These are phyloP conservation scores for Anolis apletophallus DNA, from an alignment of 2,797 vertebrate genomes.

Conservation along the genomic window DNA sequence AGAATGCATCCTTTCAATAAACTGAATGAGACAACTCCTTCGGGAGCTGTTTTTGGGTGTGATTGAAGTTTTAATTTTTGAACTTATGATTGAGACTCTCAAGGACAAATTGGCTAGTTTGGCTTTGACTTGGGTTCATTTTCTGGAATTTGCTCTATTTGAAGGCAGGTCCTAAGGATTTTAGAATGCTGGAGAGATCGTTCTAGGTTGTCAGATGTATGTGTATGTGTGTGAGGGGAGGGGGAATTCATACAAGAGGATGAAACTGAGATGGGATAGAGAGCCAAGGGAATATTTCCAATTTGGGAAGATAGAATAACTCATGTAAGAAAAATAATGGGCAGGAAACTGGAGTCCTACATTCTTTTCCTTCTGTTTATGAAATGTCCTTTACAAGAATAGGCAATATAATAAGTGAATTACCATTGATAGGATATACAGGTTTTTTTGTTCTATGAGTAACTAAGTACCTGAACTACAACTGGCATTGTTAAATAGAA, in stretches of 20 bases:
- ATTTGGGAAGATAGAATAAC: background rate
- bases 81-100: too few species aligned
- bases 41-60: background rate
- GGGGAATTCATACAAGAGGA: background rate
- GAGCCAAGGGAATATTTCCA: background rate
- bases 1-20: background rate
- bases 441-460: constrained; percentile 44
- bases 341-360: background rate
- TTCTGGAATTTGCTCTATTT: too few species aligned
- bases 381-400: background rate
- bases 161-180: too few species aligned
- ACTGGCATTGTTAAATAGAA: constrained; percentile 43
- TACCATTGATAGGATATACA: constrained; percentile 25
- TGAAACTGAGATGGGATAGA: background rate
- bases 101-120: too few species aligned
- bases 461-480: constrained; percentile 52
- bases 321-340: background rate
- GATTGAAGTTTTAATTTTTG: background rate
- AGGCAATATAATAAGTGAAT: constrained; percentile 37
- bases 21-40: background rate
- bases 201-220: too few species aligned
- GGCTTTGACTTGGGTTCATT: too few species aligned
- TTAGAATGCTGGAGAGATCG: too few species aligned
- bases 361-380: background rate
- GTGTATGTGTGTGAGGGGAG: too few species aligned